phyloP scores from a whole-genome alignment of 2,888 invertebrate genomes.

The Laothoe populi region DNA sequence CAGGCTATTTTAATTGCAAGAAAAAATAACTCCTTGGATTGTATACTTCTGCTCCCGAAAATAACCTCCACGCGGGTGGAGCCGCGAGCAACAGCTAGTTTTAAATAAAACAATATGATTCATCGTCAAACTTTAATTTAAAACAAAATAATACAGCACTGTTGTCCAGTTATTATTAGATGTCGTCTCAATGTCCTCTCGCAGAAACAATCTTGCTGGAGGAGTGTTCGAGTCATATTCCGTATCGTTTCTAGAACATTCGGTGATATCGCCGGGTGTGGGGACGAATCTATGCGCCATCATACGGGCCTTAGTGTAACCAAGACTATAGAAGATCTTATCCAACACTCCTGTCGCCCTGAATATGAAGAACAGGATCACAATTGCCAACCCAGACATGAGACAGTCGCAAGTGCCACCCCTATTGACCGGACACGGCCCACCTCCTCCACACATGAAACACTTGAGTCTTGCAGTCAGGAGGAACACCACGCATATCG shows the following conservation, averaged over 20 bases:
- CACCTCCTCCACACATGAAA: slow-evolving; percentile 71
- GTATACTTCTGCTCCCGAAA: no score
- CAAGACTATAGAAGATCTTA: slow-evolving; percentile 67
- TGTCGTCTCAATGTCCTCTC: not conserved
- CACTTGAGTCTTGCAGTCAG: slow-evolving; percentile 65
- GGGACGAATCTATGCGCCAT: slow-evolving; percentile 49
- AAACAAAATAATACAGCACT: slow-evolving; percentile 47
- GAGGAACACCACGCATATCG: slow-evolving; percentile 69
- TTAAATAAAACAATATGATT: slow-evolving; percentile 4
- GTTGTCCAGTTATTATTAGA: slow-evolving; percentile 42
- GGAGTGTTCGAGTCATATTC: slow-evolving; percentile 28
- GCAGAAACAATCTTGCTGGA: slow-evolving; percentile 27
- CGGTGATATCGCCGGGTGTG: slow-evolving; percentile 62
- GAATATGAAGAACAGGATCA: slow-evolving; percentile 66
- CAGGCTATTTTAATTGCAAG: no score
- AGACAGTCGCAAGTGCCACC: slow-evolving; percentile 68
- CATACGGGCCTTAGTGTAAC: slow-evolving; percentile 58
- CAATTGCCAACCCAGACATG: slow-evolving; percentile 62
- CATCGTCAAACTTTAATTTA: slow-evolving; percentile 19
- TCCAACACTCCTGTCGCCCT: slow-evolving; percentile 67
- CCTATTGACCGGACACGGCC: slow-evolving; percentile 62
- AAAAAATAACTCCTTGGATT: no score
- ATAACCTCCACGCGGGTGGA: no score
- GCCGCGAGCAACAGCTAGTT: no score
- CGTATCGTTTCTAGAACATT: slow-evolving; percentile 61